Percentiles rank a stretch among this genome's conserved stretches.
Evolutionary conservation across 2,888 invertebrate genomes (phyloP).

Genomic region (Coelinius sp.): DNA sequence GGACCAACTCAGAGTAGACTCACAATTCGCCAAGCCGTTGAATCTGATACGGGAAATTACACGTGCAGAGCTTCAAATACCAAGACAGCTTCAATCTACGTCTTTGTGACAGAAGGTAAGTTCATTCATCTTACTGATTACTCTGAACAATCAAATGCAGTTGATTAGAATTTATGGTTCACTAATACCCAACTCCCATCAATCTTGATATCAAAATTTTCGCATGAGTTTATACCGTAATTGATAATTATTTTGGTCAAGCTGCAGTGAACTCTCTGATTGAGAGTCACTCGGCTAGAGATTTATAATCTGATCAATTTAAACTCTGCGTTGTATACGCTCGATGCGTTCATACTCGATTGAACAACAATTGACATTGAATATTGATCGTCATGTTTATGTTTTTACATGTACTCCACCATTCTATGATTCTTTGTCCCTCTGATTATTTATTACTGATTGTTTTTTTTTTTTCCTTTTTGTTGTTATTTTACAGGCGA

Average conservation of each 20-base stretch:
- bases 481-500: slow-evolving; percentile 79
- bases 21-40: slow-evolving; percentile 85
- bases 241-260: slow-evolving; percentile 20
- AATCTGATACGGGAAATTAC: slow-evolving; percentile 91
- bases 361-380: slow-evolving; percentile 10
- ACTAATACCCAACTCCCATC: slow-evolving; percentile 1
- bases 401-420: neutral
- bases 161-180: neutral
- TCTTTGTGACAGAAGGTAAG: slow-evolving; percentile 88
- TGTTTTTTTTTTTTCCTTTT: too few relatives aligned
- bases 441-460: slow-evolving; percentile 14
- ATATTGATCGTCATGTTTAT: slow-evolving; percentile 9
- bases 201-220: neutral
- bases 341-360: neutral
- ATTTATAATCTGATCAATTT: slow-evolving; percentile 16
- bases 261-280: neutral
- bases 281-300: neutral
- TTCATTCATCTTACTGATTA: neutral
- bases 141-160: neutral
- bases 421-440: neutral
- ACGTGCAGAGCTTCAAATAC: slow-evolving; percentile 92
- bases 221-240: slow-evolving; percentile 7
- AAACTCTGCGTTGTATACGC: neutral
- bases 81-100: slow-evolving; percentile 89
- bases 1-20: slow-evolving; percentile 90